Evolutionary conservation across 92 coral and sea anemone genomes (phyloP).

Genomic region (Phenganax subtilis): DNA sequence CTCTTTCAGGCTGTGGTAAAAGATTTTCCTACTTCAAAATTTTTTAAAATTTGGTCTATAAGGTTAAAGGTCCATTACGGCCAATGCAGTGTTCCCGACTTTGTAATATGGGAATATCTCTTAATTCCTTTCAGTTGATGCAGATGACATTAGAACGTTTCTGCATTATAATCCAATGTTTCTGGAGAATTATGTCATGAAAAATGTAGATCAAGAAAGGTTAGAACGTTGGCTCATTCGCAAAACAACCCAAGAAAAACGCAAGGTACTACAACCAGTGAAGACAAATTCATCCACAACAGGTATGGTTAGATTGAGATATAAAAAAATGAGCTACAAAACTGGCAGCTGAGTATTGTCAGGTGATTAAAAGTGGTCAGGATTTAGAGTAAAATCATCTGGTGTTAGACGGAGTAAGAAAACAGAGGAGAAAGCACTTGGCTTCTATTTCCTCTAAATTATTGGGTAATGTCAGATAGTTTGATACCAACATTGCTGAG

Average conservation of each 20-base stretch:
- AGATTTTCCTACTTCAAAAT: no score
- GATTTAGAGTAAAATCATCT: no score
- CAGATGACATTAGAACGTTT: slow-evolving; percentile 65
- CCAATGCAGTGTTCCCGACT: not conserved
- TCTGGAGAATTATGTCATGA: slow-evolving; percentile 87
- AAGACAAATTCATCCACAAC: slow-evolving; percentile 15
- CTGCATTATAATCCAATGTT: slow-evolving; percentile 82
- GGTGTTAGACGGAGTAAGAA: no score
- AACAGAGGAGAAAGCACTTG: no score
- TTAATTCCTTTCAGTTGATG: slow-evolving; percentile 56
- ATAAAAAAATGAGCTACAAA: not conserved
- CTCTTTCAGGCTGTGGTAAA: no score
- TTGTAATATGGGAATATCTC: not conserved
- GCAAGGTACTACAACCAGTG: slow-evolving; percentile 40
- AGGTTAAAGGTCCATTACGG: not conserved
- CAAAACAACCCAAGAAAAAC: slow-evolving; percentile 83
- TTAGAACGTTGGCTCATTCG: slow-evolving; percentile 90
- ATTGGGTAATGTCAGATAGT: no score
- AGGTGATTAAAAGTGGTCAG: no score
- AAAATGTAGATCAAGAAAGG: slow-evolving; percentile 77
- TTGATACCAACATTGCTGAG: no score
- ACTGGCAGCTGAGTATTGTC: not conserved
- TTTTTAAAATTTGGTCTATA: not conserved
- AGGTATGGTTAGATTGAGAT: not conserved
- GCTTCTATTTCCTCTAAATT: no score